phyloP scores from a whole-genome alignment of 2,113 vertebrate species.

The Xenotilapia longispinis region DNA sequence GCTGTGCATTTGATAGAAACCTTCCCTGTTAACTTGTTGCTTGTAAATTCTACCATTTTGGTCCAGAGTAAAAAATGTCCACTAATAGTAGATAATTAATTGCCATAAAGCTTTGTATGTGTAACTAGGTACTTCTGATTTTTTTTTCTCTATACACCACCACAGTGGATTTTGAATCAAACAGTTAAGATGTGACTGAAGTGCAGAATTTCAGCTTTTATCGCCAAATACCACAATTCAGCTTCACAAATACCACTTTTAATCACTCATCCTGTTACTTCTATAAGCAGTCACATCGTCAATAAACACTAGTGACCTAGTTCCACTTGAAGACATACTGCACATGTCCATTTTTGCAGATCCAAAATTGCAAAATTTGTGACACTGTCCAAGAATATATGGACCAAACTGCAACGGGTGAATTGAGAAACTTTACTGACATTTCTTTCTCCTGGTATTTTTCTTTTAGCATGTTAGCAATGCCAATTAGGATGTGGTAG shows the following conservation, averaged over 20 bases:
- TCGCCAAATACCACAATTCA: neutral
- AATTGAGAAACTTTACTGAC: neutral
- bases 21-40: neutral
- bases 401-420: neutral
- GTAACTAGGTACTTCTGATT: neutral
- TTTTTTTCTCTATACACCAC: neutral
- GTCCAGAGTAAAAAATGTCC: neutral
- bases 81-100: neutral
- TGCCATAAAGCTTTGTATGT: neutral
- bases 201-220: neutral
- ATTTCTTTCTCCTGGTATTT: neutral
- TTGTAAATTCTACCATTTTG: neutral
- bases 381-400: neutral
- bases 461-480: neutral
- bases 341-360: neutral
- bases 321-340: neutral
- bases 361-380: neutral
- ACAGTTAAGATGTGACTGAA: neutral
- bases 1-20: neutral
- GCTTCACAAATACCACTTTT: neutral
- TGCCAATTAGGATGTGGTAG: neutral
- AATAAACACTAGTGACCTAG: neutral
- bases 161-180: neutral
- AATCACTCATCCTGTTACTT: neutral
- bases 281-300: neutral